Evolutionary conservation across 2,797 vertebrate species (phyloP), one percentile per base, ranked within the genome.

Genomic region (Taenioides sp.): DNA sequence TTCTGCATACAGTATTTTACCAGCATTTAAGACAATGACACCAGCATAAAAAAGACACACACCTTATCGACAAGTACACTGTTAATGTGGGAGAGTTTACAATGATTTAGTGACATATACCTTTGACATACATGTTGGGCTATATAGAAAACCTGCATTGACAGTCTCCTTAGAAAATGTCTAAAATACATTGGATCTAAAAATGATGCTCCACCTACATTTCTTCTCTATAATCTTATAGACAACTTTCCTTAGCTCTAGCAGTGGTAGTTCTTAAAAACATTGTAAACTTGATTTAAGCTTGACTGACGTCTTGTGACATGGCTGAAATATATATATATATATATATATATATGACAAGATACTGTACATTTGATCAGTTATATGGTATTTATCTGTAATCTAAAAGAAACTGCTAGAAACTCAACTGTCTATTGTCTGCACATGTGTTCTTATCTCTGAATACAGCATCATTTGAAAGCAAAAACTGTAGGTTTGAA

Each of bases 401-500:
- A 75, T 28, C 58, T 49, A 70, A 74, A 43, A 55, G 71, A 74
- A 70, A 65, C 5, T 52, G 47, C 72, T 76, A 16, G 66, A 78
- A 76, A 74, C 80, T 61, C 77, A 80, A 62, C 12, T 64, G 12
- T 59, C 57, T 59, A 17, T 59, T 28, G 67, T 71, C 34, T 84
- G 72, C 72, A 71, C 31, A 7, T 58, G 34, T 87, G 80, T 85
- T 88, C 84, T 81, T 83, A 63, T 89, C 81, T 89, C 80, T 89
- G 80, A 52, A 40, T 85, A 82, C 74, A 88, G 82, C 79, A 74
- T 76, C 84, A 78, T 71, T 73, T 61, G 14, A 57, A 81, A 70
- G 60, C 68, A 77, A 71, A 23, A 67, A 43, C 64, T 60, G 28
- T 58, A 23, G 67, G 34, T 63, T 79, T 82, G 70, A 79, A 74